Percentiles rank a stretch among this genome's conserved stretches.
Conservation (phyloP, 2,113 vertebrate species). For the Neotoma lepida region DNA sequence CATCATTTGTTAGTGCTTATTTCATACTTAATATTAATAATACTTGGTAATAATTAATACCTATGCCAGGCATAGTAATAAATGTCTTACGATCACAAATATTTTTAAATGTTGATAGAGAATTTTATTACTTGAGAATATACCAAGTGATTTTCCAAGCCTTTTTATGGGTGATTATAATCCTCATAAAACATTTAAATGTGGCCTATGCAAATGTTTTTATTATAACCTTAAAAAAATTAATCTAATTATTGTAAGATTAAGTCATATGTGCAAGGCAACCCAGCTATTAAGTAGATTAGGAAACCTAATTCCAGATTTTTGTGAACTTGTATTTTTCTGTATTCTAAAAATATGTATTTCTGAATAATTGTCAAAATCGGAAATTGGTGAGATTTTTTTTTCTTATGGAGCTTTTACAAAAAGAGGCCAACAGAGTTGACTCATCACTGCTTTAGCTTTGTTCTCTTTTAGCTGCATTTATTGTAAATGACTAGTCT, state of each 20-base stretch:
- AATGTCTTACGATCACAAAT: neutral
- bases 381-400: neutral
- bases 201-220: neutral
- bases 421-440: neutral
- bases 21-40: neutral
- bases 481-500: constrained; percentile 32
- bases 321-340: neutral
- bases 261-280: neutral
- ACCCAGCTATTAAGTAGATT: neutral
- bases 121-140: neutral
- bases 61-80: neutral
- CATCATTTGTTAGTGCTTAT: neutral
- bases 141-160: neutral
- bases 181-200: neutral
- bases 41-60: constrained; percentile 21
- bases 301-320: neutral
- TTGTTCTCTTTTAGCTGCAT: neutral
- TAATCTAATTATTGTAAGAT: neutral
- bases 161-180: neutral
- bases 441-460: constrained; percentile 49
- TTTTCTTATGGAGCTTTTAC: constrained; percentile 26
- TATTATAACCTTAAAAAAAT: neutral
- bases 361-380: constrained; percentile 43
- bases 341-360: neutral
- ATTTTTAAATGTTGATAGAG: neutral